Conservation (phyloP, 2,797 vertebrate species). For the Microchirus variegatus region DNA sequence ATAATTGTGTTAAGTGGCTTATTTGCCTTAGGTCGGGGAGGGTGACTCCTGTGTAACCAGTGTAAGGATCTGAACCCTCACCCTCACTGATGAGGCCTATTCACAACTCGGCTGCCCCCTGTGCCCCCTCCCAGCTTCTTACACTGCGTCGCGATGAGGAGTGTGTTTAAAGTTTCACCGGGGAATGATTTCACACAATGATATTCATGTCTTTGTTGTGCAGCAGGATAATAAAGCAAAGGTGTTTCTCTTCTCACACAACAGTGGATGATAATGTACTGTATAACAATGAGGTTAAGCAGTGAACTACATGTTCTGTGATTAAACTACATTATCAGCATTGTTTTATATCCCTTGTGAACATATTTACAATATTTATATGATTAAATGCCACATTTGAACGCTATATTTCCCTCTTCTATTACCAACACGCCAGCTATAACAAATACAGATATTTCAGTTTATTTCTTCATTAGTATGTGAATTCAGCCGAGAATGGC, state of each 20-base stretch:
- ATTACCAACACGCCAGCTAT: too few species aligned
- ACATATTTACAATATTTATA: too few species aligned
- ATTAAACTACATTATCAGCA: too few species aligned
- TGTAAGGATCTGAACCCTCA: constrained; percentile 92
- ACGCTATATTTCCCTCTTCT: too few species aligned
- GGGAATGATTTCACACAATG: constrained; percentile 67
- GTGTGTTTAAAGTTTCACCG: constrained; percentile 86
- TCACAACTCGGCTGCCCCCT: constrained; percentile 91
- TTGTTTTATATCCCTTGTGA: too few species aligned
- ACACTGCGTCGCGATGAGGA: constrained; percentile 87
- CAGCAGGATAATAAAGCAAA: constrained; percentile 27
- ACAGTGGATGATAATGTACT: constrained; percentile 6
- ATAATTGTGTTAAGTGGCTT: constrained; percentile 95
- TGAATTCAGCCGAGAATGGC: too few species aligned
- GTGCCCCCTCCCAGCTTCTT: constrained; percentile 82
- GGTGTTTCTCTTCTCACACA: constrained; percentile 26
- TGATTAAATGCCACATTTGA: too few species aligned
- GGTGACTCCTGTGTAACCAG: constrained; percentile 93
- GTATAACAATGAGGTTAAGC: constrained; percentile 9
- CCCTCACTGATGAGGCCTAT: constrained; percentile 98
- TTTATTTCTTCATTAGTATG: too few species aligned
- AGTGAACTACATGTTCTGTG: neutral
- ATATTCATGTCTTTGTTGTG: constrained; percentile 60
- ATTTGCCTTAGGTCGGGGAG: constrained; percentile 88
- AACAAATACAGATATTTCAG: too few species aligned